Evolutionary conservation across 2,113 vertebrate species (phyloP).

Genomic region (Podarcis muralis): DNA sequence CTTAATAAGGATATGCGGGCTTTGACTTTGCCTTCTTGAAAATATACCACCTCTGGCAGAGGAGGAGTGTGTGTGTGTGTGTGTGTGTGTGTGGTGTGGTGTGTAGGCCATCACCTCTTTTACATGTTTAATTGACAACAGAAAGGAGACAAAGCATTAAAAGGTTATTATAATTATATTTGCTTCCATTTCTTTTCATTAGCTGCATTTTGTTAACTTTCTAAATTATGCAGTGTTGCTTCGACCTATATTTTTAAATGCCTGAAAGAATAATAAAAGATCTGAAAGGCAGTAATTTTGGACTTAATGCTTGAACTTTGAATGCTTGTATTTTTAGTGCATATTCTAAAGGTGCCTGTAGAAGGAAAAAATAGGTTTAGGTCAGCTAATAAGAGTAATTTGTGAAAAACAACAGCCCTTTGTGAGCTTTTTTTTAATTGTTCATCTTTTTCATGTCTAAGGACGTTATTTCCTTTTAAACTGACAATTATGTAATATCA

Average conservation of each 20-base stretch:
- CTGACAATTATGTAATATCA: constrained; percentile 40
- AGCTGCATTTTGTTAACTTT: constrained; percentile 69
- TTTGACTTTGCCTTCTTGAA: background rate
- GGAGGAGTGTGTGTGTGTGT: background rate
- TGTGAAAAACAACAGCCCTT: constrained; percentile 46
- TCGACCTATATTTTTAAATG: constrained; percentile 68
- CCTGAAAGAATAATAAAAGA: constrained; percentile 64
- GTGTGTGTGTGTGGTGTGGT: background rate
- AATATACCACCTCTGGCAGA: background rate
- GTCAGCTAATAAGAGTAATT: constrained; percentile 59
- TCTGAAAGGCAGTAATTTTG: constrained; percentile 73
- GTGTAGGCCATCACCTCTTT: constrained; percentile 41
- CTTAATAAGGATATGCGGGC: constrained; percentile 26
- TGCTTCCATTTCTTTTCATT: constrained; percentile 62
- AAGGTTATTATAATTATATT: constrained; percentile 63
- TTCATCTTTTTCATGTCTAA: constrained; percentile 45
- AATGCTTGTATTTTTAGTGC: constrained; percentile 65
- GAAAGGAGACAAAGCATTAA: constrained; percentile 49
- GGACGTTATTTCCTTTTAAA: constrained; percentile 37
- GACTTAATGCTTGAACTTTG: constrained; percentile 64
- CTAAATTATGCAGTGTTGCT: constrained; percentile 62
- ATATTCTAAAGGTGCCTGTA: constrained; percentile 52
- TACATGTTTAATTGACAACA: constrained; percentile 53
- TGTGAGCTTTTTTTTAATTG: constrained; percentile 28
- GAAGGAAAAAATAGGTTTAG: constrained; percentile 37